Evolutionary conservation across 2,797 vertebrate genomes (phyloP).

Genomic region (Pygocentrus nattereri): DNA sequence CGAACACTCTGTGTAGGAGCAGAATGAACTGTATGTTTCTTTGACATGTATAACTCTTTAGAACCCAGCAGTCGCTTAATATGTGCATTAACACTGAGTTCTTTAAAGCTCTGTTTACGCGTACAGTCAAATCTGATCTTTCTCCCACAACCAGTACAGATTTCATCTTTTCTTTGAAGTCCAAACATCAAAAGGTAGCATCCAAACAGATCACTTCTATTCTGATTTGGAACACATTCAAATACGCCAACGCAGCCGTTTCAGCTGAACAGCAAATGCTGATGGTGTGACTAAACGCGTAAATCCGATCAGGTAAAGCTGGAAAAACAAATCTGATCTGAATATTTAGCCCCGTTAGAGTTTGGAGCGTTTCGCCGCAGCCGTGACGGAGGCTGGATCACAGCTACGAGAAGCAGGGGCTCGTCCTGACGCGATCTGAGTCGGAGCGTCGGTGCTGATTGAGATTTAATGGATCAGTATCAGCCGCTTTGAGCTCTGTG

Average conservation of each 20-base stretch:
- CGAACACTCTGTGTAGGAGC: too few relatives aligned
- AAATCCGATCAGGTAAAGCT: conserved; percentile 13
- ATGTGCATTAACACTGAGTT: not conserved
- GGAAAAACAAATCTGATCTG: conserved; percentile 16
- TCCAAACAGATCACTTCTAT: conserved; percentile 5
- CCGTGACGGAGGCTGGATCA: not conserved
- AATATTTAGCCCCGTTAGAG: not conserved
- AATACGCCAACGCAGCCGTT: not conserved
- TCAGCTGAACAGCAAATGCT: not conserved
- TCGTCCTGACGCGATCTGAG: not conserved
- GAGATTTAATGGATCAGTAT: not conserved
- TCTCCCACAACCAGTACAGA: not conserved
- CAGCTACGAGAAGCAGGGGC: not conserved
- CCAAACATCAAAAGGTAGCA: conserved; percentile 5
- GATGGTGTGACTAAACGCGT: not conserved
- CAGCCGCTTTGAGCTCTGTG: not conserved
- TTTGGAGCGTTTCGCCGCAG: not conserved
- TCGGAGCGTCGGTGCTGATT: not conserved
- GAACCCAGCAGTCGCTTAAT: too few relatives aligned
- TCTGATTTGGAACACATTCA: not conserved
- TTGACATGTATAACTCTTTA: not conserved
- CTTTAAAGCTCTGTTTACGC: not conserved
- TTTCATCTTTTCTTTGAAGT: conserved; percentile 21
- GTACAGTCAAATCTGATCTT: not conserved
- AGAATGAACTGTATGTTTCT: too few relatives aligned